These are phyloP conservation scores for Ochotona curzoniae DNA, from an alignment of 2,113 vertebrate species.

Conservation along the genomic window DNA sequence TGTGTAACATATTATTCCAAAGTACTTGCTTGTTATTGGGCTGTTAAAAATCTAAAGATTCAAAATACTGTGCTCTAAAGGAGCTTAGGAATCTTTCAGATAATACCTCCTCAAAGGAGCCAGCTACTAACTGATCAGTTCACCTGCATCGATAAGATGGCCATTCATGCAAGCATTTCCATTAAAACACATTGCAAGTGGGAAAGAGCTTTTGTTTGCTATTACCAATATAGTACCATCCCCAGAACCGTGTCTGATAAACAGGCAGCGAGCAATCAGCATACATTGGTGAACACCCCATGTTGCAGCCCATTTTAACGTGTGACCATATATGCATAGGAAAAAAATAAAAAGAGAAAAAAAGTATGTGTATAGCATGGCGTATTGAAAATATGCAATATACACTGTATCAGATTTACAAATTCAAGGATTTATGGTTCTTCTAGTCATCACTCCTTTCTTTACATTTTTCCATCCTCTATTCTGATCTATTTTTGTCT, in stretches of 20 bases:
- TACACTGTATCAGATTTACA: not conserved
- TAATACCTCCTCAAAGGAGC: constrained; percentile 81
- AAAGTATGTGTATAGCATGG: not conserved
- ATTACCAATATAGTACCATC: not conserved
- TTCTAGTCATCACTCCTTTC: not conserved
- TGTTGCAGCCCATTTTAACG: not conserved
- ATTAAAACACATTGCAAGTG: not conserved
- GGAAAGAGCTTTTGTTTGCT: not conserved
- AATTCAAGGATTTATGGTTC: not conserved
- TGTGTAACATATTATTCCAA: not conserved
- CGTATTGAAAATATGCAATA: not conserved
- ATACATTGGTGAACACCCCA: not conserved
- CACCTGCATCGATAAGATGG: constrained; percentile 77
- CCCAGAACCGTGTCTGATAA: not conserved
- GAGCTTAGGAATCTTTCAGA: constrained; percentile 79
- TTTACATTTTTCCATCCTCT: not conserved
- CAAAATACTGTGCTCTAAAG: constrained; percentile 79
- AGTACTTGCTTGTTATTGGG: constrained; percentile 24
- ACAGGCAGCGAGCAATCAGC: not conserved
- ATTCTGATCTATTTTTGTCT: not conserved
- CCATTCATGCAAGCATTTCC: not conserved
- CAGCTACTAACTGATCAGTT: constrained; percentile 83
- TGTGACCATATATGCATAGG: not conserved
- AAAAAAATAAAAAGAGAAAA: too few species aligned
- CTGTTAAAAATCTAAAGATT: constrained; percentile 64